A percentile compares a stretch with the other conserved stretches of the same genome.
phyloP scores from a whole-genome alignment of 2,797 vertebrate species.

The Siniperca scherzeri region DNA sequence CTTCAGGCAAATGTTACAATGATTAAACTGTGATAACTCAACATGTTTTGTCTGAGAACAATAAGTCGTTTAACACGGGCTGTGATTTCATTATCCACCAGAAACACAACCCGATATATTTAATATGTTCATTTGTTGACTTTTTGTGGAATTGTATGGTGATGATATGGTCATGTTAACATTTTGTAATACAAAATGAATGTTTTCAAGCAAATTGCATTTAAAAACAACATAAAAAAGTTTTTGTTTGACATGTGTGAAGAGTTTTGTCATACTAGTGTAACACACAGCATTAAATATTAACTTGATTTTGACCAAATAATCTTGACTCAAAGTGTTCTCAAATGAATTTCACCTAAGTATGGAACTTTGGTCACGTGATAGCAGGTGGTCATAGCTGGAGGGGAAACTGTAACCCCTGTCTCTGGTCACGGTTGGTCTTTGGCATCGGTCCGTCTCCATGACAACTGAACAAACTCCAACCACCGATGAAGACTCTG shows the following conservation, averaged over 20 bases:
- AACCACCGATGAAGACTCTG: neutral
- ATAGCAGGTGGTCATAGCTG: neutral
- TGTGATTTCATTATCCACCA: slow-evolving; percentile 21
- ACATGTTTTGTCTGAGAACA: slow-evolving; percentile 45
- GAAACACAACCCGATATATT: slow-evolving; percentile 27
- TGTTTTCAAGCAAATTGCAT: neutral
- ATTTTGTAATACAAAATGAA: neutral
- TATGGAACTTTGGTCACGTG: neutral
- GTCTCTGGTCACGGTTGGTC: neutral
- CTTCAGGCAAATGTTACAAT: slow-evolving; percentile 47
- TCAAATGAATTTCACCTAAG: neutral
- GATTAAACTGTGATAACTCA: slow-evolving; percentile 51
- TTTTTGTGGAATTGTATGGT: no score
- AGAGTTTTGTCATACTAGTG: neutral
- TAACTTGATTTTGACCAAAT: neutral
- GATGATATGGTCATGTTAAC: neutral
- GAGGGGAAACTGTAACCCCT: neutral
- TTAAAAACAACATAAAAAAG: neutral
- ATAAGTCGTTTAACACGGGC: slow-evolving; percentile 19
- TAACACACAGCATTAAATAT: neutral
- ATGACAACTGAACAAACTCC: neutral
- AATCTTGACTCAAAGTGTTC: neutral
- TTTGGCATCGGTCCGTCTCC: neutral
- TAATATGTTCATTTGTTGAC: no score
- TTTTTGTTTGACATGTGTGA: neutral